These are phyloP conservation scores for Troglohyphantes excavatus DNA, from an alignment of 2,888 invertebrate genomes.

Conservation along the genomic window DNA sequence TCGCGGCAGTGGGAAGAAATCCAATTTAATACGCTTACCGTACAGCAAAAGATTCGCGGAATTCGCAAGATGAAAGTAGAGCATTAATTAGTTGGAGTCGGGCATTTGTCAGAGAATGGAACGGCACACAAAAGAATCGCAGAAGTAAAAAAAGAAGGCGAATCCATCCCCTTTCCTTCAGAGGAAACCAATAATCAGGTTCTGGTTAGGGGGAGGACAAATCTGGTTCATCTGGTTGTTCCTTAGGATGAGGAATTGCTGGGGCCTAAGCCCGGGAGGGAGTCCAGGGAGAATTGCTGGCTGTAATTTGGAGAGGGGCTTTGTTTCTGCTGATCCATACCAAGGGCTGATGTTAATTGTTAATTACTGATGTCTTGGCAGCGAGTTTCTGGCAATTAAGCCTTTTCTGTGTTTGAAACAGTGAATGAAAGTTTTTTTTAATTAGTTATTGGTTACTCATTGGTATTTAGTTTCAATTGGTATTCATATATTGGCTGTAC, in stretches of 20 bases:
- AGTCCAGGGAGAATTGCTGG: conserved; percentile 58
- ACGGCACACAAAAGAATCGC: conserved; percentile 51
- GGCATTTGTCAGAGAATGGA: conserved; percentile 76
- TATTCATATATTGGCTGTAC: too few relatives aligned
- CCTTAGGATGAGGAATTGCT: conserved; percentile 49
- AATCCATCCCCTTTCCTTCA: conserved; percentile 26
- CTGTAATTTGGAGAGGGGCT: conserved; percentile 15
- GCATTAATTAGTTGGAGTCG: conserved; percentile 75
- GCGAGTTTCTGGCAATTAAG: not conserved
- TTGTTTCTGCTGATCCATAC: conserved; percentile 20
- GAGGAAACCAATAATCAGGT: conserved; percentile 72
- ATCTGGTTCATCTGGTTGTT: conserved; percentile 58
- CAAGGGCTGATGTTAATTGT: conserved; percentile 13
- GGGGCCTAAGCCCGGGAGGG: conserved; percentile 54
- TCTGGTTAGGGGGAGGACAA: conserved; percentile 39
- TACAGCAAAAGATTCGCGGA: conserved; percentile 43
- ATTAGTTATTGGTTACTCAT: not conserved
- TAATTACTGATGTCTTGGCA: conserved; percentile 33
- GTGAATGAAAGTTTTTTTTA: conserved; percentile 25
- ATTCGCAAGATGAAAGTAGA: conserved; percentile 68
- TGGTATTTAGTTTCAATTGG: too few relatives aligned
- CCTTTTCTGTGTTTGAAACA: conserved; percentile 18
- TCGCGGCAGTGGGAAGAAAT: conserved; percentile 67
- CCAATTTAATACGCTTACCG: conserved; percentile 77
- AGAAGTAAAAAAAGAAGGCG: conserved; percentile 45